These are phyloP conservation scores for Boulengeromyrus knoepffleri DNA, from an alignment of 2,113 vertebrate species.

Conservation along the genomic window DNA sequence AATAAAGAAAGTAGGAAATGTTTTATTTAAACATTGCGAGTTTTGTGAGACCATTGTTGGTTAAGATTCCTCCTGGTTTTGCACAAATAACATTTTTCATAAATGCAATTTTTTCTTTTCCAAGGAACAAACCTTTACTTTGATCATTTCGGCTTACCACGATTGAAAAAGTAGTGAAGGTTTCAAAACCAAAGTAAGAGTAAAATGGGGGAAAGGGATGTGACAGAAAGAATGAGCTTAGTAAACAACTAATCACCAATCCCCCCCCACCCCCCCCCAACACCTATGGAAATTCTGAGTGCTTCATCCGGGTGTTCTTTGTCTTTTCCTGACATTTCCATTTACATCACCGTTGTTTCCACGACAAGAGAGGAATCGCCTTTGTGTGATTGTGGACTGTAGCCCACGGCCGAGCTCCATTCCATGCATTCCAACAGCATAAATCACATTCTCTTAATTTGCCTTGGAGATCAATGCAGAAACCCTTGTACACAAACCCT, in stretches of 20 bases:
- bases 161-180: neutral
- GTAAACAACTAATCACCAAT: neutral
- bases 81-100: neutral
- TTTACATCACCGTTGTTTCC: constrained; percentile 24
- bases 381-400: neutral
- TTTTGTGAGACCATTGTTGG: neutral
- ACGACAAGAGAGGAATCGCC: neutral
- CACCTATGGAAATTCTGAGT: constrained; percentile 40
- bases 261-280: constrained; percentile 17
- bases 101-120: neutral
- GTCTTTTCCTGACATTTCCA: constrained; percentile 15
- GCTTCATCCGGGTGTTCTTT: constrained; percentile 17
- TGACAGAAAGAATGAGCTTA: neutral
- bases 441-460: neutral
- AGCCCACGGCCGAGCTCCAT: neutral
- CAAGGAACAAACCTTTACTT: neutral
- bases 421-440: constrained; percentile 1
- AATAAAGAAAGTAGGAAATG: neutral
- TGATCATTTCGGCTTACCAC: neutral
- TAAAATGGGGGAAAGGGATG: neutral
- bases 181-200: neutral
- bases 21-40: neutral
- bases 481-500: neutral
- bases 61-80: neutral
- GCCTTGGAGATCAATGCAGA: neutral